Percentiles rank a stretch among this genome's conserved stretches.
phyloP scores from a whole-genome alignment of 2,888 invertebrate species.

The Diadromus collaris region DNA sequence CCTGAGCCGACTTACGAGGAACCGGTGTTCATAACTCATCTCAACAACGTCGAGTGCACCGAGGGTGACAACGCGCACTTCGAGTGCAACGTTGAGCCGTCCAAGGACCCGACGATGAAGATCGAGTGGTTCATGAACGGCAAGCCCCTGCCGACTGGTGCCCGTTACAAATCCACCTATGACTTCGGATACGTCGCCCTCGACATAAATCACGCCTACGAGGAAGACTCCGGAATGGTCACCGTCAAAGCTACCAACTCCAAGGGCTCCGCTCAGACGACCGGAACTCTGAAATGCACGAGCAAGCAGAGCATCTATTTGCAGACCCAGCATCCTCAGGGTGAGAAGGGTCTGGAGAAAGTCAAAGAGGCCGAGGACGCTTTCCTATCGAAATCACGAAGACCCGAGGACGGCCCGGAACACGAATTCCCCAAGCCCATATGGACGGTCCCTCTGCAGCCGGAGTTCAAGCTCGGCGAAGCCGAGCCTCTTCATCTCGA shows the following conservation, averaged over 20 bases:
- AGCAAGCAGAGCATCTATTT: slow-evolving; percentile 90
- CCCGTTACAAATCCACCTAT: slow-evolving; percentile 95
- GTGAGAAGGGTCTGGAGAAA: slow-evolving; percentile 93
- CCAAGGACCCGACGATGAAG: slow-evolving; percentile 93
- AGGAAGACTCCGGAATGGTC: slow-evolving; percentile 96
- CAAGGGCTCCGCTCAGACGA: slow-evolving; percentile 94
- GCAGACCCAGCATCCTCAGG: slow-evolving; percentile 98
- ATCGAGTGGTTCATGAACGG: slow-evolving; percentile 98
- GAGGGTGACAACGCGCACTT: slow-evolving; percentile 95
- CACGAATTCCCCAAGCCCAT: slow-evolving; percentile 91
- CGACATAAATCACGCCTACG: slow-evolving; percentile 92
- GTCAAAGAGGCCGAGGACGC: slow-evolving; percentile 95
- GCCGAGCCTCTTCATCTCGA: slow-evolving; percentile 94
- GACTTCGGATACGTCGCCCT: slow-evolving; percentile 98
- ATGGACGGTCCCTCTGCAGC: slow-evolving; percentile 91
- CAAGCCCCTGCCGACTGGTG: slow-evolving; percentile 92
- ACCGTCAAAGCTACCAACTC: slow-evolving; percentile 94
- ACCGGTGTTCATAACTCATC: slow-evolving; percentile 94
- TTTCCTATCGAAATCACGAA: slow-evolving; percentile 86
- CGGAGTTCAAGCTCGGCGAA: slow-evolving; percentile 91
- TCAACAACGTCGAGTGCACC: slow-evolving; percentile 93
- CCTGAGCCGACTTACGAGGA: slow-evolving; percentile 91
- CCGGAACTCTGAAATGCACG: slow-evolving; percentile 92
- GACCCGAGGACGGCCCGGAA: slow-evolving; percentile 87
- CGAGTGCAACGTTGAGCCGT: slow-evolving; percentile 95